Base-by-base conservation (phyloP, 2,113 vertebrate genomes). In the Lathamus discolor region DNA sequence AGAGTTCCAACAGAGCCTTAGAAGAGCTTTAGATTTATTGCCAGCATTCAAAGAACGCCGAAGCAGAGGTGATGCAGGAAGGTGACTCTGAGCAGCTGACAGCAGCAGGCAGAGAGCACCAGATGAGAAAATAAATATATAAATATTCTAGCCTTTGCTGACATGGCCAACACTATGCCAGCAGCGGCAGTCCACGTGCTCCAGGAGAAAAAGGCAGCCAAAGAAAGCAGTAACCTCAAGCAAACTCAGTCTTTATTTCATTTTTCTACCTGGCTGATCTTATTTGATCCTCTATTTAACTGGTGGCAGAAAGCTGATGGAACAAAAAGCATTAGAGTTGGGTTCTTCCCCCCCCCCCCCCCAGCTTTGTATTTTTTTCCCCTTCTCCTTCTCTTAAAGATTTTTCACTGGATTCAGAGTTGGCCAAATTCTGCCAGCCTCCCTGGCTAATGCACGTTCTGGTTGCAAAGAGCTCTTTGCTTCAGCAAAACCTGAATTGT, bases 151-250 rank as follows among this genome's bases (percentile, higher is more conserved):
- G 76, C 27, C 66, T 61, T 62, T 72, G 70, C 70, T 94, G 74
- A 89, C 74, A 75, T 0, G 7, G 83, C 76, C 86, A 81, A 69
- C 35, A 8, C 48, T 18, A 25, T 37, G 78, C 39, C 84, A 94
- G 84, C 81, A 59, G 17, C 0, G 8, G 35, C 43, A 44, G 48
- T 62, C 22, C 5, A 1, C 0, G 0, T 37, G 46, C 4, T 4
- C 37, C 0, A 0, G 37, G 37, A 86, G 28, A 59, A 84, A 66
- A 91, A 52, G 1, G 3, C 23, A 37, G 73, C 49, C 68, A 72
- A 49, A 89, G 28, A 70, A 70, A 75, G 20, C 55, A 77, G 64
- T 54, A 69, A 17, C 0, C 0, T 33, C 37, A 35, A 92, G 75
- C n/a, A 87, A 84, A 75, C 19, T 13, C 43, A 2, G 4, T 4